These are phyloP conservation scores for Temnothorax unifasciatus DNA, from an alignment of 2,888 invertebrate species.

Conservation along the genomic window DNA sequence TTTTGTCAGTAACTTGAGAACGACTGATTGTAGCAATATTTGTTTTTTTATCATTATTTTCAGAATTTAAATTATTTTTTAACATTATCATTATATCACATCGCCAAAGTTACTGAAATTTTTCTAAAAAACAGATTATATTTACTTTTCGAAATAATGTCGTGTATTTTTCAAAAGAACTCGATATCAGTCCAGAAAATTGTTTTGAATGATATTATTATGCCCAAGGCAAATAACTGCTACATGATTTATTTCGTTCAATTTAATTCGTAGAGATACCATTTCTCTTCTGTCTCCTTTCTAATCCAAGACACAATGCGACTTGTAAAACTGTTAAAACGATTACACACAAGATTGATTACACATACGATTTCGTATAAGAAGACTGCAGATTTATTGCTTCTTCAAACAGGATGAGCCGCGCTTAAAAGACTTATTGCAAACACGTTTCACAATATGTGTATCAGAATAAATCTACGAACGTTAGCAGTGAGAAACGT, in stretches of 20 bases:
- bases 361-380: not conserved
- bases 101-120: not conserved
- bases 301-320: not conserved
- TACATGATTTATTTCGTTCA: not conserved
- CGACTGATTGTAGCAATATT: not conserved
- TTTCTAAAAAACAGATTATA: not conserved
- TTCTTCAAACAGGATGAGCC: not conserved
- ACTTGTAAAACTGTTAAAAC: constrained; percentile 11
- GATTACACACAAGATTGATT: not conserved
- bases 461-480: not conserved
- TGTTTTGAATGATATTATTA: not conserved
- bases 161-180: not conserved
- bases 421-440: not conserved
- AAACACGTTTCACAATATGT: not conserved
- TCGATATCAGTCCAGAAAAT: not conserved
- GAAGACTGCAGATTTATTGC: not conserved
- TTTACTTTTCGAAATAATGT: not conserved
- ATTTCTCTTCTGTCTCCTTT: not conserved
- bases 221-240: not conserved
- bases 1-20: not conserved
- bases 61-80: not conserved
- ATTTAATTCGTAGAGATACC: not conserved
- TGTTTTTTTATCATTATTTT: not conserved
- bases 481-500: not conserved
- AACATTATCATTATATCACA: not conserved